Conservation (phyloP, 1,140 invertebrate species). For the Zaprionus inermis region DNA sequence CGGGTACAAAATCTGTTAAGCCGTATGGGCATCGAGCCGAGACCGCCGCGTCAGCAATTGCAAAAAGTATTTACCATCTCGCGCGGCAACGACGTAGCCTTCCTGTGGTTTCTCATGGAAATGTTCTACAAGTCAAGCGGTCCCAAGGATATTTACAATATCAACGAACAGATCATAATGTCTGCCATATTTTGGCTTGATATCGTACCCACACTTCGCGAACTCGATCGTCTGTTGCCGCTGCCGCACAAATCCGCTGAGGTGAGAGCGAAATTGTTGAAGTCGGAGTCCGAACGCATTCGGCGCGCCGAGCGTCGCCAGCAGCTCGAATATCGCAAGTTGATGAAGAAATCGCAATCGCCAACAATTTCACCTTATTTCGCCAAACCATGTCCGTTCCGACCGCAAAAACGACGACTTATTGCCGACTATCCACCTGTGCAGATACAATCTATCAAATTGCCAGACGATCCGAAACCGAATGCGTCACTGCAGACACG, state of each 20-base stretch:
- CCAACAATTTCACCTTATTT: constrained; percentile 44
- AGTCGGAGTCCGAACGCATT: not conserved
- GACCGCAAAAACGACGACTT: not conserved
- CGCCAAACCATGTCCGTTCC: not conserved
- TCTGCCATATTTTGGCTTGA: constrained; percentile 70
- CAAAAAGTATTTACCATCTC: constrained; percentile 38
- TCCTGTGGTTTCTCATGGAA: constrained; percentile 76
- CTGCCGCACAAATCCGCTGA: constrained; percentile 35
- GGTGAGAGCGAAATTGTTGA: constrained; percentile 1
- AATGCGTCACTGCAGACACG: constrained; percentile 18
- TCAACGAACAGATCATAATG: constrained; percentile 70
- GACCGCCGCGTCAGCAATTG: constrained; percentile 9
- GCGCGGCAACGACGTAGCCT: constrained; percentile 65
- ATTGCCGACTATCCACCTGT: constrained; percentile 12
- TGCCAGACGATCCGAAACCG: too few relatives aligned
- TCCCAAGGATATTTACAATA: constrained; percentile 31
- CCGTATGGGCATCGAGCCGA: constrained; percentile 48
- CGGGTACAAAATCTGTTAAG: constrained; percentile 12
- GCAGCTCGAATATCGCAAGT: not conserved
- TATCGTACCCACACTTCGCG: constrained; percentile 53
- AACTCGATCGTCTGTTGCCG: constrained; percentile 66
- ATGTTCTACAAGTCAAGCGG: constrained; percentile 53
- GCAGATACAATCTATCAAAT: not conserved
- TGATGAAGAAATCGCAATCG: not conserved
- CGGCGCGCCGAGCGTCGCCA: not conserved